Evolutionary conservation across 2,888 invertebrate genomes (phyloP).

Genomic region (Orthosia gracilis): DNA sequence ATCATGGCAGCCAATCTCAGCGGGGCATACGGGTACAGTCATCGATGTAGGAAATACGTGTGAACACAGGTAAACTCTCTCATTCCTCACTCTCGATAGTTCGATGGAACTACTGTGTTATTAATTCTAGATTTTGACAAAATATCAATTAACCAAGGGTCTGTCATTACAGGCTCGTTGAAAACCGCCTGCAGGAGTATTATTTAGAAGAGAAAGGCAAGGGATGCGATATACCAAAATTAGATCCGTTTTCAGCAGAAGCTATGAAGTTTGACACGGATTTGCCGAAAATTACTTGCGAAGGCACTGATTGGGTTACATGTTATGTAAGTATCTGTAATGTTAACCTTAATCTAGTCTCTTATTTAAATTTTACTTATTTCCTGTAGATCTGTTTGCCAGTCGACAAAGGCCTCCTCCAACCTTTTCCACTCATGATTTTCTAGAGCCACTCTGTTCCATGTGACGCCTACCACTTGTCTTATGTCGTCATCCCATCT

Average conservation of each 20-base stretch:
- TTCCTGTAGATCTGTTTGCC: too few relatives aligned
- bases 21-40: not conserved
- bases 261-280: conserved; percentile 93
- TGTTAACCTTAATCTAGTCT: too few relatives aligned
- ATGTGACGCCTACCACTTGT: too few relatives aligned
- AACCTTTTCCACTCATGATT: too few relatives aligned
- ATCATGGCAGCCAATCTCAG: not conserved
- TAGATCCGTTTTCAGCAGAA: conserved; percentile 92
- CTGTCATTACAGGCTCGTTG: conserved; percentile 52
- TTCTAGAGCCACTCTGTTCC: too few relatives aligned
- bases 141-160: not conserved
- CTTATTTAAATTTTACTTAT: too few relatives aligned
- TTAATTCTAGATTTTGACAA: not conserved
- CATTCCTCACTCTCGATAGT: too few relatives aligned
- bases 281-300: conserved; percentile 93
- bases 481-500: too few relatives aligned
- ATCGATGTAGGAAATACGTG: not conserved
- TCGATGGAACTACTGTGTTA: not conserved
- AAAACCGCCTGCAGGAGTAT: conserved; percentile 25
- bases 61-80: not conserved
- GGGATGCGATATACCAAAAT: conserved; percentile 85
- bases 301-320: too few relatives aligned
- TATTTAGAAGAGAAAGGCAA: conserved; percentile 81
- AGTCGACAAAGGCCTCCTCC: too few relatives aligned
- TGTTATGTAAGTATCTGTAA: too few relatives aligned